Conservation (phyloP, 2,888 invertebrate genomes). For the Pomacea canaliculata region DNA sequence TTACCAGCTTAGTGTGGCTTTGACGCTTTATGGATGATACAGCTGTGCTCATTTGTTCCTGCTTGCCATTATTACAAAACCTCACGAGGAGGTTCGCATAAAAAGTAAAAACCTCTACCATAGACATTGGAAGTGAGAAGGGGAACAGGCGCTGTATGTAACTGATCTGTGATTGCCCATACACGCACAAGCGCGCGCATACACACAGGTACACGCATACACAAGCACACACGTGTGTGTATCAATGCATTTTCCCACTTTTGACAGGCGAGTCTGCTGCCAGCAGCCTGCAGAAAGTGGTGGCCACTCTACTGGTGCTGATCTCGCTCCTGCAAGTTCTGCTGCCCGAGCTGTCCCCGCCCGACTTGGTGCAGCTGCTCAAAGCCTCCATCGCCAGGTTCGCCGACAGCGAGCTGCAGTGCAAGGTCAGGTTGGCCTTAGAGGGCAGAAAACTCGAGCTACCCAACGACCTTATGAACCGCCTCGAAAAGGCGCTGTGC, state of each 20-base stretch:
- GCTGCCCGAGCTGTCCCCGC: slow-evolving; percentile 25
- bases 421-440: no score
- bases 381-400: not conserved
- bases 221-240: not conserved
- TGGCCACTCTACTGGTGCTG: slow-evolving; percentile 41
- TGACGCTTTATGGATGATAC: no score
- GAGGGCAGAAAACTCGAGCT: no score
- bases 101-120: no score
- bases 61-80: no score
- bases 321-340: slow-evolving; percentile 33
- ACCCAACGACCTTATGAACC: not conserved
- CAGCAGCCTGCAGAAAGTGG: slow-evolving; percentile 31
- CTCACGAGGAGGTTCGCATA: no score
- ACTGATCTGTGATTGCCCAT: no score
- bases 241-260: not conserved
- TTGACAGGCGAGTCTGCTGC: slow-evolving; percentile 38
- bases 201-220: slow-evolving; percentile 2
- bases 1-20: no score
- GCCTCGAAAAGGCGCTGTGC: slow-evolving; percentile 20
- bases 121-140: no score
- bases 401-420: not conserved
- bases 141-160: no score
- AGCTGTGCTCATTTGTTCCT: no score
- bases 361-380: not conserved
- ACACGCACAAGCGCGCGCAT: no score